phyloP scores from a whole-genome alignment of 92 coral and sea anemone species.

The Porites cylindrica region DNA sequence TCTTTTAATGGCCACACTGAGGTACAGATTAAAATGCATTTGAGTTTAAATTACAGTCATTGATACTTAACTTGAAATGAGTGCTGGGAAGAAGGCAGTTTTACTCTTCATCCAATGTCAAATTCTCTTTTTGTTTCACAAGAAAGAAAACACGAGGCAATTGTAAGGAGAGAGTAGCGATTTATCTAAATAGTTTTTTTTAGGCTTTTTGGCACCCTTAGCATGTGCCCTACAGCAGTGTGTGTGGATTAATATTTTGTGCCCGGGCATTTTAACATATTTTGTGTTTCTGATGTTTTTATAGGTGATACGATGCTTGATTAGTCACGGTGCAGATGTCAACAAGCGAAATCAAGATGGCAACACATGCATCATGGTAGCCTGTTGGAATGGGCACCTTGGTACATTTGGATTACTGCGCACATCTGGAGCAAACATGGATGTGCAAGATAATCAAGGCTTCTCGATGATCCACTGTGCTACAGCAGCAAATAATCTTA shows the following conservation, averaged over 20 bases:
- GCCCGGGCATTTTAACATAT: too few relatives aligned
- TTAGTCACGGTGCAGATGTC: slow-evolving; percentile 77
- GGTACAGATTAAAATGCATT: slow-evolving; percentile 17
- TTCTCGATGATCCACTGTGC: slow-evolving; percentile 82
- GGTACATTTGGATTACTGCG: slow-evolving; percentile 80
- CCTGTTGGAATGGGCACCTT: slow-evolving; percentile 85
- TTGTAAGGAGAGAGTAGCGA: too few relatives aligned
- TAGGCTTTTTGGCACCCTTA: too few relatives aligned
- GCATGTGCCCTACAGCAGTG: too few relatives aligned
- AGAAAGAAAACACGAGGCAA: too few relatives aligned
- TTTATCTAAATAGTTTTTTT: too few relatives aligned
- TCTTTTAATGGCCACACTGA: slow-evolving; percentile 83
- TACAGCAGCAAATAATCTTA: slow-evolving; percentile 82
- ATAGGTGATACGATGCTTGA: slow-evolving; percentile 69
- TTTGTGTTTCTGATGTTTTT: not conserved
- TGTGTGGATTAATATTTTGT: too few relatives aligned
- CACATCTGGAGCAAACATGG: slow-evolving; percentile 77
- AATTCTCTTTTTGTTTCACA: too few relatives aligned
- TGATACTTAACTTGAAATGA: too few relatives aligned
- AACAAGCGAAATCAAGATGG: slow-evolving; percentile 86
- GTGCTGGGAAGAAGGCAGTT: too few relatives aligned
- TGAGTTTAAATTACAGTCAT: not conserved
- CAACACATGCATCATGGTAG: slow-evolving; percentile 89
- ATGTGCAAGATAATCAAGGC: slow-evolving; percentile 79
- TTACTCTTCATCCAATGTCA: too few relatives aligned